phyloP scores from a whole-genome alignment of 2,888 invertebrate species.

The Amphimallon solstitiale region DNA sequence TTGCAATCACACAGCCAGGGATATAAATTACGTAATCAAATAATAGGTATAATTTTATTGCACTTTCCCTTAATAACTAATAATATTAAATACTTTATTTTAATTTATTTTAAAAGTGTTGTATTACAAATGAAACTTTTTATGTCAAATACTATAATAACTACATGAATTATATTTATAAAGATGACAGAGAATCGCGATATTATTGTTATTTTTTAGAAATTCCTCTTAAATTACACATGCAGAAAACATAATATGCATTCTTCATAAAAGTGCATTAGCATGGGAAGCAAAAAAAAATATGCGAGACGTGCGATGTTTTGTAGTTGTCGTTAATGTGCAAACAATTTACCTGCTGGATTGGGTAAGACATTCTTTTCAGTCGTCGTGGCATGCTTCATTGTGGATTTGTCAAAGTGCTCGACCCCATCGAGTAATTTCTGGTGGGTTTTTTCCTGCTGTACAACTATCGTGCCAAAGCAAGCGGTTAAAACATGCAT shows the following conservation, averaged over 20 bases:
- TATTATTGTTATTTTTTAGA: no score
- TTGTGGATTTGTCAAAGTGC: constrained; percentile 76
- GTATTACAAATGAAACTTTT: no score
- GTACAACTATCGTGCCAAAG: constrained; percentile 67
- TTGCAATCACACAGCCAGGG: no score
- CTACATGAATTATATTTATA: no score
- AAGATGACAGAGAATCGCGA: no score
- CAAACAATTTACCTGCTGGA: constrained; percentile 66
- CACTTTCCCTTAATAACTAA: no score
- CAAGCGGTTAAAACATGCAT: constrained; percentile 47
- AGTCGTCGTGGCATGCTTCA: constrained; percentile 78
- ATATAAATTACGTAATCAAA: no score
- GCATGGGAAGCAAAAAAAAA: constrained; percentile 26
- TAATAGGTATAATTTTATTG: no score
- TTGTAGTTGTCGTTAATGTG: constrained; percentile 19
- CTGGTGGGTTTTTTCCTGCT: constrained; percentile 78
- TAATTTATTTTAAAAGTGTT: no score
- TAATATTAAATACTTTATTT: no score
- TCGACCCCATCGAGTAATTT: constrained; percentile 78
- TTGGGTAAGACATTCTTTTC: constrained; percentile 82
- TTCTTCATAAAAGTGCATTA: neutral
- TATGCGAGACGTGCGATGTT: constrained; percentile 34
- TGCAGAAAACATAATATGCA: neutral
- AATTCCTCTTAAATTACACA: neutral
- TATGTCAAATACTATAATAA: no score